Conservation (phyloP, 2,888 invertebrate species). For the Dicycla oo region DNA sequence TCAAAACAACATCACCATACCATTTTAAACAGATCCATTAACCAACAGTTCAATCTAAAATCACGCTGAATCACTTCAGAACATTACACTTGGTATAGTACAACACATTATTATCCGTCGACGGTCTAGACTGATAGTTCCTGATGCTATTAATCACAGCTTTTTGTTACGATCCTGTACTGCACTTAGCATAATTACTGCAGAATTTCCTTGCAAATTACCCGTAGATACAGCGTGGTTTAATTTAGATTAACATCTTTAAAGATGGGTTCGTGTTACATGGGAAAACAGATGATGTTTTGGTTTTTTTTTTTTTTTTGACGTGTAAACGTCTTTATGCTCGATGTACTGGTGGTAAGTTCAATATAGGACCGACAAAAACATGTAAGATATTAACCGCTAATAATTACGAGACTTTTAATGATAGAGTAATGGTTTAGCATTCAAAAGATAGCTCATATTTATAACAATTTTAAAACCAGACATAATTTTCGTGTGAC, state of each 20-base stretch:
- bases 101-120: conserved; percentile 71
- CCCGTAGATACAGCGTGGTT: conserved; percentile 39
- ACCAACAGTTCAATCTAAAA: conserved; percentile 25
- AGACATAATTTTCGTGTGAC: too few relatives aligned
- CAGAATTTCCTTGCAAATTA: conserved; percentile 60
- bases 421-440: too few relatives aligned
- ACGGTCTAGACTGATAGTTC: conserved; percentile 82
- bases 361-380: too few relatives aligned
- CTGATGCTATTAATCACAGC: conserved; percentile 83
- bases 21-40: conserved; percentile 17
- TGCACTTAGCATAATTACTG: conserved; percentile 85
- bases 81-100: conserved; percentile 46
- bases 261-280: not conserved
- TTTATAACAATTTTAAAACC: too few relatives aligned
- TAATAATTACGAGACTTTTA: too few relatives aligned
- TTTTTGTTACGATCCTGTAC: conserved; percentile 78
- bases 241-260: conserved; percentile 40
- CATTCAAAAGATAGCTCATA: too few relatives aligned
- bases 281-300: not conserved
- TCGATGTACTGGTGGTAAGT: too few relatives aligned
- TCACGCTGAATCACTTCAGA: conserved; percentile 66
- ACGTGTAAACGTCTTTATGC: too few relatives aligned
- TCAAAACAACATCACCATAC: not conserved
- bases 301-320: too few relatives aligned
- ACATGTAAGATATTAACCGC: too few relatives aligned